Evolutionary conservation across 2,888 invertebrate genomes (phyloP).

Genomic region (Drosophila paranaensis): DNA sequence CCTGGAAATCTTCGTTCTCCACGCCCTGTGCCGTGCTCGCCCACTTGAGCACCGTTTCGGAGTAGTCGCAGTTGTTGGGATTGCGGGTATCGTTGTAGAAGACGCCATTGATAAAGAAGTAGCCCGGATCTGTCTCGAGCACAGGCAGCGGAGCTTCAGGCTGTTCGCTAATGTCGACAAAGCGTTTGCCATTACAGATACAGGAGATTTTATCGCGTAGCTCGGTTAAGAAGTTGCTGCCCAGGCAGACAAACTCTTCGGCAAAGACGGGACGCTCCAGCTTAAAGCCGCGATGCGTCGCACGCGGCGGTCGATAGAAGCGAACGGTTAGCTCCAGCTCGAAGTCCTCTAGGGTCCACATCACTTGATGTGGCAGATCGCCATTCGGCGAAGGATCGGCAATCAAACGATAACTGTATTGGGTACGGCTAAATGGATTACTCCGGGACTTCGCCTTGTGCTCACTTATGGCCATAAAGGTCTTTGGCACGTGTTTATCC

Average conservation of each 20-base stretch:
- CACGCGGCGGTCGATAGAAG: constrained; percentile 86
- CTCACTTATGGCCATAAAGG: constrained; percentile 36
- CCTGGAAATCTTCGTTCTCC: constrained; percentile 84
- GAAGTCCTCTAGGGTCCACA: constrained; percentile 10
- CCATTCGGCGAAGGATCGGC: constrained; percentile 12
- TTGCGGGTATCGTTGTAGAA: constrained; percentile 91
- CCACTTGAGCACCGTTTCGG: constrained; percentile 88
- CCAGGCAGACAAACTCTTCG: constrained; percentile 88
- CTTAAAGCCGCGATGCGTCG: constrained; percentile 70
- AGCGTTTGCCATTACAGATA: constrained; percentile 88
- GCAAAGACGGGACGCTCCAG: constrained; percentile 84
- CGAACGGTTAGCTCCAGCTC: constrained; percentile 85
- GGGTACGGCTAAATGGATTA: constrained; percentile 73
- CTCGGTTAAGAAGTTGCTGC: constrained; percentile 88
- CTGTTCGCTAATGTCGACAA: constrained; percentile 87
- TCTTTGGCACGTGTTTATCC: constrained; percentile 38
- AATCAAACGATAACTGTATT: constrained; percentile 51
- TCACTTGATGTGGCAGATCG: background rate
- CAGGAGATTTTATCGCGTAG: constrained; percentile 92
- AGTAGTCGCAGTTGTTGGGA: constrained; percentile 88
- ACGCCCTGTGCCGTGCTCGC: constrained; percentile 80
- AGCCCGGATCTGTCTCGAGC: constrained; percentile 86
- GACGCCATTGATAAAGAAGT: constrained; percentile 91
- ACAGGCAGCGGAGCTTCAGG: constrained; percentile 79
- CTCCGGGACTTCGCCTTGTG: constrained; percentile 44